Evolutionary conservation across 1,140 invertebrate species (phyloP).

Genomic region (Drosophila lacteicornis): DNA sequence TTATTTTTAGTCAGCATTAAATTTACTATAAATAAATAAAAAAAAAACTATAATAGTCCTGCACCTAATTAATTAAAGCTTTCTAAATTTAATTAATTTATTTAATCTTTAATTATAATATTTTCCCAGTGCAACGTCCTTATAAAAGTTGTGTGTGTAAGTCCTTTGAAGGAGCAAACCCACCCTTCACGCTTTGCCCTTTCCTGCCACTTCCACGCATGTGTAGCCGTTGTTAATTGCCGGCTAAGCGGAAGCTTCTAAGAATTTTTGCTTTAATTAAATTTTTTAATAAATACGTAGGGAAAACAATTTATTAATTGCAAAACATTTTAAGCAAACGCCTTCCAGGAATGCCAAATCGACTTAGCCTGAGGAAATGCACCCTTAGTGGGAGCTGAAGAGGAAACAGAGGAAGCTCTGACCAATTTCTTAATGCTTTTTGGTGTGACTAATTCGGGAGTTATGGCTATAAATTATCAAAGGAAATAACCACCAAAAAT

Average conservation of each 20-base stretch:
- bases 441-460: conserved; percentile 34
- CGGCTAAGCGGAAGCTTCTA: conserved; percentile 49
- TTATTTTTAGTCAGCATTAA: no score
- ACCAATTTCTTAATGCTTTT: conserved; percentile 34
- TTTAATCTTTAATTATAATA: neutral
- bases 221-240: conserved; percentile 53
- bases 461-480: conserved; percentile 15
- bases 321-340: conserved; percentile 29
- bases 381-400: neutral
- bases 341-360: conserved; percentile 23
- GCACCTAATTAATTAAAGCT: no score
- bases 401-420: no score
- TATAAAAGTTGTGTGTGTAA: neutral
- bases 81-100: no score
- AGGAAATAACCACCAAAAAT: neutral
- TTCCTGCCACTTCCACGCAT: conserved; percentile 38
- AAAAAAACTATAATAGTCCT: no score
- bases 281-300: conserved; percentile 51
- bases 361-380: neutral
- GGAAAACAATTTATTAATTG: conserved; percentile 37
- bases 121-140: conserved; percentile 1
- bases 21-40: no score
- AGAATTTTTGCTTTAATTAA: conserved; percentile 63
- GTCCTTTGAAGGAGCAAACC: conserved; percentile 30
- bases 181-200: conserved; percentile 3